A percentile compares a stretch with the other conserved stretches of the same genome.
Conservation (phyloP, 2,888 invertebrate species). For the Crepidodera aurea region DNA sequence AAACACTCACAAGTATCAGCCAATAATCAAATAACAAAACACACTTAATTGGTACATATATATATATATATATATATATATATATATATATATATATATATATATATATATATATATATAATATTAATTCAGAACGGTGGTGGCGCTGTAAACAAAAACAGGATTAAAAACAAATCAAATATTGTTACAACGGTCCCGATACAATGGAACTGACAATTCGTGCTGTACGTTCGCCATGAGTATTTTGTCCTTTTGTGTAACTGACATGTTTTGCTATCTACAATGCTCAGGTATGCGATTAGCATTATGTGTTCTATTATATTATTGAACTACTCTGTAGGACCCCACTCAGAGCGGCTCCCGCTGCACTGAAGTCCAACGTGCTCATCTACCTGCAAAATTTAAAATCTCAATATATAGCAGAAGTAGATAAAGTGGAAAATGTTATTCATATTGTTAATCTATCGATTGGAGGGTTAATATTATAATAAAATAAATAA, state of each 20-base stretch:
- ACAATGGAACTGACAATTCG: conserved; percentile 45
- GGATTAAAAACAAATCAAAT: conserved; percentile 54
- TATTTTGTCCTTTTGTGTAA: conserved; percentile 45
- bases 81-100: too few species aligned
- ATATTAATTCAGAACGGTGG: conserved; percentile 3
- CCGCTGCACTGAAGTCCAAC: background rate
- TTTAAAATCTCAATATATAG: too few species aligned
- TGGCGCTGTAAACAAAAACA: conserved; percentile 48
- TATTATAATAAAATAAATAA: too few species aligned
- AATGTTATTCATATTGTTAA: too few species aligned
- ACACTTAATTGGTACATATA: too few species aligned
- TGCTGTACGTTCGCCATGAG: conserved; percentile 35
- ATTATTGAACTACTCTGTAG: conserved; percentile 42
- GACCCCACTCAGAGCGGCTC: conserved; percentile 24
- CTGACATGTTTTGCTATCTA: conserved; percentile 45
- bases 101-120: too few species aligned
- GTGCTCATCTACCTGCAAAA: background rate
- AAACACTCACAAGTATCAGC: too few species aligned
- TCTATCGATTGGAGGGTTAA: too few species aligned
- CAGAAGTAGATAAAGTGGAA: too few species aligned
- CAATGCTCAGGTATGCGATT: conserved; percentile 46
- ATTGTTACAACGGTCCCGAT: conserved; percentile 50
- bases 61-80: too few species aligned
- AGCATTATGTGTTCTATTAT: conserved; percentile 43
- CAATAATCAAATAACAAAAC: too few species aligned